Evolutionary conservation across 1,140 invertebrate genomes (phyloP).

Genomic region (Hetaerina americana): DNA sequence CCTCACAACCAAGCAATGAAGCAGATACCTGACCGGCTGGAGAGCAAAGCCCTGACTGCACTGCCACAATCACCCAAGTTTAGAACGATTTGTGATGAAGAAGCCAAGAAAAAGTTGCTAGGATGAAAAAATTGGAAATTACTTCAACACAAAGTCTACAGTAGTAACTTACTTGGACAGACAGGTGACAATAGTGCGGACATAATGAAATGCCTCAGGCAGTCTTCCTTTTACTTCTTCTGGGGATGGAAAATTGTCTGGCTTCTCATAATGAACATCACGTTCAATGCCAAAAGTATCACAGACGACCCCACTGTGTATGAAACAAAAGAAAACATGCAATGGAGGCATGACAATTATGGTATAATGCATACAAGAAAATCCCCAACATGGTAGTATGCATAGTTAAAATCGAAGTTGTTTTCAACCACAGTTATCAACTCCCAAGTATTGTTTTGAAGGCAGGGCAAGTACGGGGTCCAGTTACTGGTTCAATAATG

Average conservation of each 20-base stretch:
- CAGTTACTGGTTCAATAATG: too few relatives aligned
- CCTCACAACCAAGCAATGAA: too few relatives aligned
- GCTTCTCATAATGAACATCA: conserved; percentile 17
- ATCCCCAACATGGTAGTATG: too few relatives aligned
- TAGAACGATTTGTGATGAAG: conserved; percentile 18
- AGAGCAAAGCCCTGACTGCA: conserved; percentile 20
- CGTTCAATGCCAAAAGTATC: conserved; percentile 18
- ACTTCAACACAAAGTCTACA: background rate
- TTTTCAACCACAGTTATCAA: too few relatives aligned
- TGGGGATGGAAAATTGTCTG: conserved; percentile 10
- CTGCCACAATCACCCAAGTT: conserved; percentile 15
- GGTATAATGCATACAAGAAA: too few relatives aligned
- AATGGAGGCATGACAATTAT: too few relatives aligned
- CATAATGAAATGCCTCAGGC: conserved; percentile 20
- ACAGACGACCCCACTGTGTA: conserved; percentile 23
- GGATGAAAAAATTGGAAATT: background rate
- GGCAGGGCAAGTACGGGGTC: too few relatives aligned
- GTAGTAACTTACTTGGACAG: conserved; percentile 22
- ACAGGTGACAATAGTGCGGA: conserved; percentile 21
- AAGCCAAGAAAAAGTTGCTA: conserved; percentile 15
- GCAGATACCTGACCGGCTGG: too few relatives aligned
- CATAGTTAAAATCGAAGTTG: too few relatives aligned
- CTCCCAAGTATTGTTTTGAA: too few relatives aligned
- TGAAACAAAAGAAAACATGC: too few relatives aligned
- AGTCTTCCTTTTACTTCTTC: conserved; percentile 17